These are phyloP conservation scores for Eira barbara DNA, from an alignment of 2,113 vertebrate species.

Conservation along the genomic window DNA sequence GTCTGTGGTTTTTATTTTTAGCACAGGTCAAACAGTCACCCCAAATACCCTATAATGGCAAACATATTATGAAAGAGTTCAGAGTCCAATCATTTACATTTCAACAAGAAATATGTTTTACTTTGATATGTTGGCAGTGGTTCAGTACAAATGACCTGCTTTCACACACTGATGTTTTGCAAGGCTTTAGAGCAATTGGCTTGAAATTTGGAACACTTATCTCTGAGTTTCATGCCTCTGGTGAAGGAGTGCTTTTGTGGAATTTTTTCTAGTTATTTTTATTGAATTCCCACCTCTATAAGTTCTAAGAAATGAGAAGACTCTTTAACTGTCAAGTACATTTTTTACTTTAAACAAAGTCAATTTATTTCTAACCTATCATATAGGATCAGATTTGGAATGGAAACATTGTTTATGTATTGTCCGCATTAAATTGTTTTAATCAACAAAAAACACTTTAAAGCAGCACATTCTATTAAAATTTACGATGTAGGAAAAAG, in stretches of 20 bases:
- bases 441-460: constrained; percentile 37
- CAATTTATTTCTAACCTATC: constrained; percentile 55
- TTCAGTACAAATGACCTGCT: constrained; percentile 58
- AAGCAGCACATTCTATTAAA: constrained; percentile 36
- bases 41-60: not conserved
- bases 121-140: constrained; percentile 44
- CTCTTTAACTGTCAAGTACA: not conserved
- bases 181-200: constrained; percentile 49
- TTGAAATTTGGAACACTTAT: constrained; percentile 68
- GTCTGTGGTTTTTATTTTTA: constrained; percentile 1
- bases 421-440: constrained; percentile 44
- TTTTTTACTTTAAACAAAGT: constrained; percentile 43
- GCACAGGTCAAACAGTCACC: not conserved
- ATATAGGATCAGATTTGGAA: constrained; percentile 15
- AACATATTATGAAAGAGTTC: constrained; percentile 4
- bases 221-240: constrained; percentile 56
- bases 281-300: constrained; percentile 58
- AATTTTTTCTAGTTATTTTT: constrained; percentile 63
- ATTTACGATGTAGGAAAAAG: not conserved
- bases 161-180: constrained; percentile 55
- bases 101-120: constrained; percentile 54
- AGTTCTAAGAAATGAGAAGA: constrained; percentile 40
- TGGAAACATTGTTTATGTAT: constrained; percentile 10
- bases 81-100: constrained; percentile 37
- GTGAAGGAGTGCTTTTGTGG: constrained; percentile 34